Evolutionary conservation across 2,113 vertebrate genomes (phyloP).

Genomic region (Deroptyus accipitrinus): DNA sequence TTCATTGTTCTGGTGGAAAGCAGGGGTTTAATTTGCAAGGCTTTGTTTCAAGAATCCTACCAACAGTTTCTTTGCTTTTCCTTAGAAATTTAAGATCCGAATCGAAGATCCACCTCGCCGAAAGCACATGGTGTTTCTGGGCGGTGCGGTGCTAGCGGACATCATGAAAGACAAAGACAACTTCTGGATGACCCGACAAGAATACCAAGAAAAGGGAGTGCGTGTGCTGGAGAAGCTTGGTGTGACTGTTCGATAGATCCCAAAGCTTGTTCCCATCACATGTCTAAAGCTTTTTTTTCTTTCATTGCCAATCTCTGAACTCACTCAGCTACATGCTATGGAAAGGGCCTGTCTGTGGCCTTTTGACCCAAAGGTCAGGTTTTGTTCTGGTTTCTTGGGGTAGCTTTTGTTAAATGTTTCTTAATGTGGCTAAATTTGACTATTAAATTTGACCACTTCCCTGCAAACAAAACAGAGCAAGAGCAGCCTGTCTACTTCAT

Average conservation of each 20-base stretch:
- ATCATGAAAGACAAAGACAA: slow-evolving; percentile 99
- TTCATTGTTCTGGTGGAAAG: background rate
- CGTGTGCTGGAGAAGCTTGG: slow-evolving; percentile 97
- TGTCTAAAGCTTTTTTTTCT: slow-evolving; percentile 54
- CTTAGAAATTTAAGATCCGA: slow-evolving; percentile 98
- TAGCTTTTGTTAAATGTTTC: slow-evolving; percentile 76
- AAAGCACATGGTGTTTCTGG: slow-evolving; percentile 99
- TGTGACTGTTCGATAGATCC: slow-evolving; percentile 96
- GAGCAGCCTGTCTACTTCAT: slow-evolving; percentile 68
- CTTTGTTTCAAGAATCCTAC: background rate
- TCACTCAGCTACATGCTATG: slow-evolving; percentile 72
- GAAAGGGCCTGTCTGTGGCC: slow-evolving; percentile 72
- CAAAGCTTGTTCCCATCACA: slow-evolving; percentile 58
- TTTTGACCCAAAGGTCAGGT: slow-evolving; percentile 74
- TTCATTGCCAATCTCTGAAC: slow-evolving; percentile 79
- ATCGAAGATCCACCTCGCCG: slow-evolving; percentile 95
- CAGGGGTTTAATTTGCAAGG: background rate
- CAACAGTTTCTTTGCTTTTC: background rate
- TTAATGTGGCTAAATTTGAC: slow-evolving; percentile 76
- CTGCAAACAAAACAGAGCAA: slow-evolving; percentile 65
- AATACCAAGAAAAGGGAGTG: slow-evolving; percentile 96
- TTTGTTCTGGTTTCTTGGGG: slow-evolving; percentile 73
- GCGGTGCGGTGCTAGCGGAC: slow-evolving; percentile 93
- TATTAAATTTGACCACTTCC: slow-evolving; percentile 74
- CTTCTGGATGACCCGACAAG: slow-evolving; percentile 98